phyloP scores from a whole-genome alignment of 2,888 invertebrate genomes.

The Strigamia maritima region DNA sequence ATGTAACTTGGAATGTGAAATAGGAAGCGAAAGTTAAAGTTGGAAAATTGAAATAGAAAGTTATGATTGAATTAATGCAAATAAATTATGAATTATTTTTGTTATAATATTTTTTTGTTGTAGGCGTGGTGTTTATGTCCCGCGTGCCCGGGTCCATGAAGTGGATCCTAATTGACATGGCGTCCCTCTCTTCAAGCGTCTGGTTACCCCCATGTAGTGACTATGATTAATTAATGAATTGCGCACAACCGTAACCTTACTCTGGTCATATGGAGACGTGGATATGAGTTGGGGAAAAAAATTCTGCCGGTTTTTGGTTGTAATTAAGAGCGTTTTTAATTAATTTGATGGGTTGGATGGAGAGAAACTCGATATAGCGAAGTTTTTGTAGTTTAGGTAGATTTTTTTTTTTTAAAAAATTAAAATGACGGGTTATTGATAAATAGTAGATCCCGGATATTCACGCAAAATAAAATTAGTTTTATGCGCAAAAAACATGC shows the following conservation, averaged over 20 bases:
- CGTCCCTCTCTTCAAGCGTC: background rate
- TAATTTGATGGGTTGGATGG: background rate
- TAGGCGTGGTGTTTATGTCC: constrained; percentile 7
- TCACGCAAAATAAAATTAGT: too few relatives aligned
- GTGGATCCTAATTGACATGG: constrained; percentile 16
- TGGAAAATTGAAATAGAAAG: background rate
- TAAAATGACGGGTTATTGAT: too few relatives aligned
- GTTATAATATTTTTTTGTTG: background rate
- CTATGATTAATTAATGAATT: constrained; percentile 20
- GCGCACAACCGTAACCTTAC: background rate
- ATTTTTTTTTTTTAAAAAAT: too few relatives aligned
- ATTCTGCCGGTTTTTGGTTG: background rate
- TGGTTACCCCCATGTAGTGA: constrained; percentile 12
- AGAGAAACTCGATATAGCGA: background rate
- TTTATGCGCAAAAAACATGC: too few relatives aligned
- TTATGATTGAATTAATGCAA: background rate
- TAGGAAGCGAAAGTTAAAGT: background rate
- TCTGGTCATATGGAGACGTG: background rate
- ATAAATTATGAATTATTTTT: constrained; percentile 5
- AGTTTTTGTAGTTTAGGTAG: too few relatives aligned
- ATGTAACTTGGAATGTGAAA: constrained; percentile 19
- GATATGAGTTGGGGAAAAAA: background rate
- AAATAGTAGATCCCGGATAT: too few relatives aligned
- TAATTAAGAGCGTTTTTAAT: background rate
- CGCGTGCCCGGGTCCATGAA: background rate